These are phyloP conservation scores for Chiloscyllium punctatum DNA, from an alignment of 2,797 vertebrate species.

Conservation along the genomic window DNA sequence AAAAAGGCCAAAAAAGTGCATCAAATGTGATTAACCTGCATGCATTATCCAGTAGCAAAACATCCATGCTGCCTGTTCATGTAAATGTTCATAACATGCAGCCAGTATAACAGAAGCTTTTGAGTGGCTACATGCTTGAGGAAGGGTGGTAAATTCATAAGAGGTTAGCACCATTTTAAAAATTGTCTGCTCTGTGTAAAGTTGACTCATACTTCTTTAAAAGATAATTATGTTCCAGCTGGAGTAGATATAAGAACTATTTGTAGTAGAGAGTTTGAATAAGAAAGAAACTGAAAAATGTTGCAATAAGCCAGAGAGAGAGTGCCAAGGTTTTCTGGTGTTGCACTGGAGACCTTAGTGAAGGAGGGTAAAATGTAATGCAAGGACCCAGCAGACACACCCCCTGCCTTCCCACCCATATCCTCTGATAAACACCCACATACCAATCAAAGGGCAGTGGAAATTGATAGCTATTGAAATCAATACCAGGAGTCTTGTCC, in stretches of 20 bases:
- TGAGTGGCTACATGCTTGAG: not conserved
- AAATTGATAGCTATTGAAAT: not conserved
- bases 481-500: not conserved
- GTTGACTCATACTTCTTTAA: too few relatives aligned
- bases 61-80: not conserved
- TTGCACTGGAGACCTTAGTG: not conserved
- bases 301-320: not conserved
- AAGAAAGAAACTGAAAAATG: not conserved
- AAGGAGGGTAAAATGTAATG: not conserved
- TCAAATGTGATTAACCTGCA: not conserved
- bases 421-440: too few relatives aligned
- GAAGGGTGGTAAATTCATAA: not conserved
- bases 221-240: too few relatives aligned
- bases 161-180: not conserved
- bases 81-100: not conserved
- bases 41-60: too few relatives aligned
- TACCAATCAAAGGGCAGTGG: not conserved
- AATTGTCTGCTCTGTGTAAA: not conserved
- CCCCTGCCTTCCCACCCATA: too few relatives aligned
- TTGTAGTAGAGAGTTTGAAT: not conserved
- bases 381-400: too few relatives aligned
- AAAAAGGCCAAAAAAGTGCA: not conserved
- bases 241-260: too few relatives aligned
- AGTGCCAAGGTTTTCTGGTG: not conserved
- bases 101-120: not conserved